Conservation (phyloP, 2,888 invertebrate species). For the Itoplectis maculator region DNA sequence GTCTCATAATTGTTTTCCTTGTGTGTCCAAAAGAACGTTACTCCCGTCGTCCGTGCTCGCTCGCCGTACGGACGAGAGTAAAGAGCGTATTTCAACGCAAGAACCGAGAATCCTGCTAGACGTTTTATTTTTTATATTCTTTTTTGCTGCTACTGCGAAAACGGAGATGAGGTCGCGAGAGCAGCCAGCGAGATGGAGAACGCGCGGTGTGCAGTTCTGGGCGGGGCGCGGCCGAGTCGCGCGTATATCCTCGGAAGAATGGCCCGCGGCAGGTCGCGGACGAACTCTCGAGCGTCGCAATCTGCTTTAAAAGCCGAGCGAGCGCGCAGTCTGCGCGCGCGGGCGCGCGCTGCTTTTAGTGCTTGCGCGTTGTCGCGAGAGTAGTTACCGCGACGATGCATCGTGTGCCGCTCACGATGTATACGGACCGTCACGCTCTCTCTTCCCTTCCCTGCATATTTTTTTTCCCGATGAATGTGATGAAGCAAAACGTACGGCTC, state of each 20-base stretch:
- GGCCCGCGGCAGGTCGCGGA: constrained; percentile 35
- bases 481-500: constrained; percentile 67
- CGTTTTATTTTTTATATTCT: constrained; percentile 10
- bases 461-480: constrained; percentile 68
- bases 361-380: constrained; percentile 72
- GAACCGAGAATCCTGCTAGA: not conserved
- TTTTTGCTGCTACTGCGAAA: constrained; percentile 27
- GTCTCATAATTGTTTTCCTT: too few relatives aligned
- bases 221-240: constrained; percentile 4
- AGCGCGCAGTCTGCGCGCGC: constrained; percentile 50
- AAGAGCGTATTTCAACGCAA: not conserved
- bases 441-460: not conserved
- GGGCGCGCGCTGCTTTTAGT: constrained; percentile 73
- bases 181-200: too few relatives aligned
- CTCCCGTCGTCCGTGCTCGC: too few relatives aligned
- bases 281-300: constrained; percentile 58
- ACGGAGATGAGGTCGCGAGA: constrained; percentile 49
- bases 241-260: constrained; percentile 55
- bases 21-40: too few relatives aligned
- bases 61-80: too few relatives aligned
- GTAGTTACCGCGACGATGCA: constrained; percentile 44
- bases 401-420: not conserved
- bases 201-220: not conserved
- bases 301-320: constrained; percentile 73
- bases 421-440: not conserved